Conservation (phyloP, 1,140 invertebrate genomes). For the Zelostemma sp. region DNA sequence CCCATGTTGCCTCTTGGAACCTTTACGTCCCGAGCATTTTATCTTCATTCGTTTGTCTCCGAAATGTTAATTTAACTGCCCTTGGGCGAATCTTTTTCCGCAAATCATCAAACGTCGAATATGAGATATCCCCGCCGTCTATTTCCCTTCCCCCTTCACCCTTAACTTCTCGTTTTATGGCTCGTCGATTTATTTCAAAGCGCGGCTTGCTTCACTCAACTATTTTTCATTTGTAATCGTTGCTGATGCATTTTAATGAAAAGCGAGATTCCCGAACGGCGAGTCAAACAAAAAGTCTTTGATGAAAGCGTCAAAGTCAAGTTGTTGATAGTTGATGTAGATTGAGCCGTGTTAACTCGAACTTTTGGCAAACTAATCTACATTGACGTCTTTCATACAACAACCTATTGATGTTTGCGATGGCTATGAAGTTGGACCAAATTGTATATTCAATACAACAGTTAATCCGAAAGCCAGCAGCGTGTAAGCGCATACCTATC, state of each 20-base stretch:
- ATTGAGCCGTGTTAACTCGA: constrained; percentile 14
- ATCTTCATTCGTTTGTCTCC: constrained; percentile 1
- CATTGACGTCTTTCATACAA: constrained; percentile 32
- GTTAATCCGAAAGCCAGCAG: constrained; percentile 1
- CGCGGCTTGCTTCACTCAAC: no score
- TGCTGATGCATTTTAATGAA: neutral
- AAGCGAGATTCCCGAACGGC: neutral
- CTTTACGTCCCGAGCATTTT: constrained; percentile 4
- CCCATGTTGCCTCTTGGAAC: constrained; percentile 16
- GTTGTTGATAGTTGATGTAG: constrained; percentile 13
- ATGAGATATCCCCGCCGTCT: no score
- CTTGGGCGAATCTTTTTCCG: neutral
- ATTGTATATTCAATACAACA: constrained; percentile 11
- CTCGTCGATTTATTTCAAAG: no score
- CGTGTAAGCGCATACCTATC: constrained; percentile 12
- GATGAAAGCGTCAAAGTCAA: constrained; percentile 3
- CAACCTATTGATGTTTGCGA: constrained; percentile 28
- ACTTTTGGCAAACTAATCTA: constrained; percentile 46
- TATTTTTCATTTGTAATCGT: neutral
- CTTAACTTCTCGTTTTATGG: no score
- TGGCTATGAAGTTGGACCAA: constrained; percentile 16
- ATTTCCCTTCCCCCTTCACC: no score
- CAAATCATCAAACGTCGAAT: no score
- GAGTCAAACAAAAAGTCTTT: constrained; percentile 3
- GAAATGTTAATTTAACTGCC: constrained; percentile 20